These are phyloP conservation scores for Helostoma temminkii DNA, from an alignment of 2,797 vertebrate genomes.

Conservation along the genomic window DNA sequence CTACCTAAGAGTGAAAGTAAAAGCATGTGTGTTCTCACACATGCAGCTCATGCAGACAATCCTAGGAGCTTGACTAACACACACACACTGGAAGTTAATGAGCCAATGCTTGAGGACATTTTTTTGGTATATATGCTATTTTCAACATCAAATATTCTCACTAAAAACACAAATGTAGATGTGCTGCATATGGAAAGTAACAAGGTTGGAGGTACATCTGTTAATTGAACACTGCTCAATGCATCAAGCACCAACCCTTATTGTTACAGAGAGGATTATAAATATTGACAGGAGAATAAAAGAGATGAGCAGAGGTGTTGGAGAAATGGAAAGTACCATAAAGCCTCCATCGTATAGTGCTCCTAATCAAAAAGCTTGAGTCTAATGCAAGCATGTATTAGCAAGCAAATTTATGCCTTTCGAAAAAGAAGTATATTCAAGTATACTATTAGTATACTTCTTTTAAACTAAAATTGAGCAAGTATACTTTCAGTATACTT, in stretches of 20 bases:
- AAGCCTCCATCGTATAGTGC: conserved; percentile 45
- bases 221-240: conserved; percentile 14
- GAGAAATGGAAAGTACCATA: conserved; percentile 51
- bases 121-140: no score
- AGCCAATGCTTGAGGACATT: no score
- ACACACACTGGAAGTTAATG: conserved; percentile 21
- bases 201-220: conserved; percentile 30
- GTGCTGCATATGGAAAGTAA: conserved; percentile 14
- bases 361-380: conserved; percentile 51
- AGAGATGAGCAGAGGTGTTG: conserved; percentile 49
- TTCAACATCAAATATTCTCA: no score
- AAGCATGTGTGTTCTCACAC: conserved; percentile 14
- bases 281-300: conserved; percentile 69
- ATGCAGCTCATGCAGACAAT: background rate
- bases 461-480: no score
- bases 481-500: no score
- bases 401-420: no score
- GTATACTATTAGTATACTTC: no score
- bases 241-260: conserved; percentile 27
- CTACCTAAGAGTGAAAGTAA: conserved; percentile 19
- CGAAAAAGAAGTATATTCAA: no score
- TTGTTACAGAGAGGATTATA: conserved; percentile 51
- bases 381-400: no score
- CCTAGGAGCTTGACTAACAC: background rate
- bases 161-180: conserved; percentile 28